A percentile compares a stretch with the other conserved stretches of the same genome.
Evolutionary conservation across 1,140 invertebrate genomes (phyloP).

Genomic region (Panagrolaimus sp.): DNA sequence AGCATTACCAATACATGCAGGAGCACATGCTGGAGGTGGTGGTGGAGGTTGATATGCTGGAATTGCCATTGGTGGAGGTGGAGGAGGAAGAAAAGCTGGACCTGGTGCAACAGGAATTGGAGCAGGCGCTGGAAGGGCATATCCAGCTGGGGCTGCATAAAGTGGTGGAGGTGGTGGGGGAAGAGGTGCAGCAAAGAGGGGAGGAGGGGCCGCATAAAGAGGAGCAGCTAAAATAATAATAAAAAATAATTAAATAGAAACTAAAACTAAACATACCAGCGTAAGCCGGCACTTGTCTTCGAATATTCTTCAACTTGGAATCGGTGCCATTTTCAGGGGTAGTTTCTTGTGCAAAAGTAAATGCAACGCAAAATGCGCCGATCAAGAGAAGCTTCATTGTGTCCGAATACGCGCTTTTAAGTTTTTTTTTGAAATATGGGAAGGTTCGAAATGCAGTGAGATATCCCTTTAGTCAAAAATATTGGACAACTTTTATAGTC

Average conservation of each 20-base stretch:
- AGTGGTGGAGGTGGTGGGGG: constrained; percentile 33
- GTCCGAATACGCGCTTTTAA: background rate
- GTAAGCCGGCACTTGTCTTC: constrained; percentile 13
- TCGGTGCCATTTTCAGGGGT: constrained; percentile 13
- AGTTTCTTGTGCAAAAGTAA: constrained; percentile 14
- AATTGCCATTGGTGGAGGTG: constrained; percentile 23
- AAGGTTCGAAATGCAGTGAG: constrained; percentile 5
- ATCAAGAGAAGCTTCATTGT: constrained; percentile 19
- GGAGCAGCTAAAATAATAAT: constrained; percentile 22
- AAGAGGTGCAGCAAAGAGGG: constrained; percentile 34
- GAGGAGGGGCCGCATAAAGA: constrained; percentile 36
- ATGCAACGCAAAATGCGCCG: constrained; percentile 13
- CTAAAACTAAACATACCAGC: background rate
- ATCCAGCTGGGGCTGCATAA: constrained; percentile 29
- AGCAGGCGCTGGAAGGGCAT: constrained; percentile 18
- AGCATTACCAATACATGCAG: constrained; percentile 26
- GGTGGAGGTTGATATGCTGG: constrained; percentile 17
- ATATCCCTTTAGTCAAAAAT: background rate
- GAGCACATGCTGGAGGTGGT: background rate
- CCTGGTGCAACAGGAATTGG: constrained; percentile 25
- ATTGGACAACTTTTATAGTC: background rate
- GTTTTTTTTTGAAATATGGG: too few species aligned
- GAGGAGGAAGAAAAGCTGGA: constrained; percentile 20
- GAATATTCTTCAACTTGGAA: constrained; percentile 10
- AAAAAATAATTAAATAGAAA: background rate